Conservation (phyloP, 2,888 invertebrate species). For the Acrocyrtus sp. region DNA sequence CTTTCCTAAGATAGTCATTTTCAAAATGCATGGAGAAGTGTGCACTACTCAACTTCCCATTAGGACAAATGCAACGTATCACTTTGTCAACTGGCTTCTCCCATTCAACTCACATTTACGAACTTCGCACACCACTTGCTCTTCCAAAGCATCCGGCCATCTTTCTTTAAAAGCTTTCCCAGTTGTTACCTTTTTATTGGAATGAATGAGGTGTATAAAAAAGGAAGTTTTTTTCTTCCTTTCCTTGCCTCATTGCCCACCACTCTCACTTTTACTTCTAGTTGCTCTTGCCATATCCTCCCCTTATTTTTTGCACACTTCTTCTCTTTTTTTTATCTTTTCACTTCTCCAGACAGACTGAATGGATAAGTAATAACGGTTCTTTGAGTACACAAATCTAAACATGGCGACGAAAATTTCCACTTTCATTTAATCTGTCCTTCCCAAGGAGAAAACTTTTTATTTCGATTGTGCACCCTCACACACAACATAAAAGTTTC, state of each 20-base stretch:
- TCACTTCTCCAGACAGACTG: not conserved
- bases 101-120: not conserved
- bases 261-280: not conserved
- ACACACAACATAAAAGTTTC: too few species aligned
- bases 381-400: too few species aligned
- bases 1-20: too few species aligned
- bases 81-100: slow-evolving; percentile 7
- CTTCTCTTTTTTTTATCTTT: not conserved
- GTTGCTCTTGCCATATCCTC: not conserved
- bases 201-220: slow-evolving; percentile 18
- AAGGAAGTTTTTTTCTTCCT: not conserved
- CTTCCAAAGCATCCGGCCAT: not conserved
- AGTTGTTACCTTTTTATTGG: slow-evolving; percentile 11
- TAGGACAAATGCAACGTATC: not conserved
- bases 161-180: slow-evolving; percentile 16
- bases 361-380: too few species aligned
- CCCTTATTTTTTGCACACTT: not conserved
- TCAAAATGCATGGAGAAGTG: not conserved
- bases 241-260: not conserved
- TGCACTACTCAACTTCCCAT: not conserved
- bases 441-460: too few species aligned
- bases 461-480: too few species aligned
- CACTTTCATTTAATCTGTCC: too few species aligned
- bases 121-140: not conserved
- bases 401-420: too few species aligned